Conservation (phyloP, 2,797 vertebrate species). For the Bradypodion ventrale region DNA sequence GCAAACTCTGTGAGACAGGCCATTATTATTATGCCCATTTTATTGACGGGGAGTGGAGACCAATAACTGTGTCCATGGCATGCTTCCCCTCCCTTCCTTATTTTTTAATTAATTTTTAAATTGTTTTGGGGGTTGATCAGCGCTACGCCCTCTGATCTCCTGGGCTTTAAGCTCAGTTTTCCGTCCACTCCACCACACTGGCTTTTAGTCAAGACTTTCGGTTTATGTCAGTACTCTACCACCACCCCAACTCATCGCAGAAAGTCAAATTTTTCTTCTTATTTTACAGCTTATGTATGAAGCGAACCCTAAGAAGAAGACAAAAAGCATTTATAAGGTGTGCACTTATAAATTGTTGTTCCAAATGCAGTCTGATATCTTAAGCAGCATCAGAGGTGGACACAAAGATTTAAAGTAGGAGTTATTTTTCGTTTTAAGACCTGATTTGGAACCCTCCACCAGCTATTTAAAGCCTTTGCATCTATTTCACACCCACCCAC, state of each 20-base stretch:
- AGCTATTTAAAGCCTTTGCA: slow-evolving; percentile 56
- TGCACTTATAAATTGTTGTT: slow-evolving; percentile 65
- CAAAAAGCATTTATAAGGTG: slow-evolving; percentile 96
- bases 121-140: neutral
- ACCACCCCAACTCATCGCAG: slow-evolving; percentile 55
- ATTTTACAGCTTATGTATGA: slow-evolving; percentile 89
- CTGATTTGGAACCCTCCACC: slow-evolving; percentile 61
- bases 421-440: slow-evolving; percentile 51
- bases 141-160: neutral
- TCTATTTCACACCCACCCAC: slow-evolving; percentile 52
- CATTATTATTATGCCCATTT: neutral
- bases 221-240: slow-evolving; percentile 23
- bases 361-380: slow-evolving; percentile 72
- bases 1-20: neutral
- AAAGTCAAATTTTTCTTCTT: slow-evolving; percentile 76
- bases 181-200: slow-evolving; percentile 2
- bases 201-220: neutral
- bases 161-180: neutral
- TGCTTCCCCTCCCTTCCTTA: neutral
- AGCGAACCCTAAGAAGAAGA: slow-evolving; percentile 95
- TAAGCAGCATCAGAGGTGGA: slow-evolving; percentile 70
- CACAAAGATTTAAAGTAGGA: slow-evolving; percentile 63
- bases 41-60: slow-evolving; percentile 12
- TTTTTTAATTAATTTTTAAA: neutral
- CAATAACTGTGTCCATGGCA: slow-evolving; percentile 1